These are phyloP conservation scores for Drosophila chauvacae DNA, from an alignment of 1,140 invertebrate species.

Conservation along the genomic window DNA sequence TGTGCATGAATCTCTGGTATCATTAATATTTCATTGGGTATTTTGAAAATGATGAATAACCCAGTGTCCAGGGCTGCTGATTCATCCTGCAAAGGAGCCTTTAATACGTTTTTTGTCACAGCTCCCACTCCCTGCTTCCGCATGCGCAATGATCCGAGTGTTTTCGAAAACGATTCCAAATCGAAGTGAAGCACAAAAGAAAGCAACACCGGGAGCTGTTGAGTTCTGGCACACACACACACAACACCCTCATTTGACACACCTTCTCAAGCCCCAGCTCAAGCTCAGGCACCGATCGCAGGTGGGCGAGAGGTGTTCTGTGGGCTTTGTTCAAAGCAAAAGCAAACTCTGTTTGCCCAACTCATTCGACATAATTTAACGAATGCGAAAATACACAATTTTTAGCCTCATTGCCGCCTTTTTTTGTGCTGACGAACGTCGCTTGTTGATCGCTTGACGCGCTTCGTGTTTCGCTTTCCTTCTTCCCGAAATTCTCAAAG, in stretches of 20 bases:
- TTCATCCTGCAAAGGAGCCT: conserved; percentile 21
- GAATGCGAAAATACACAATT: conserved; percentile 56
- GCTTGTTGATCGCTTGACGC: not conserved
- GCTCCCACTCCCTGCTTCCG: conserved; percentile 45
- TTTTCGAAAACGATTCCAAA: conserved; percentile 20
- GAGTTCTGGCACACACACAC: conserved; percentile 19
- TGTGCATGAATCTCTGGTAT: conserved; percentile 14
- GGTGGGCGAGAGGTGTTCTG: conserved; percentile 34
- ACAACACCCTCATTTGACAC: conserved; percentile 43
- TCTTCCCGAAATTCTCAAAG: conserved; percentile 13
- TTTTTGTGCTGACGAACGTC: conserved; percentile 26
- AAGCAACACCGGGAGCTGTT: conserved; percentile 55
- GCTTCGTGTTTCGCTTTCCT: conserved; percentile 18
- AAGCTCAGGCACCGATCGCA: not conserved
- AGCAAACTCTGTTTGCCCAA: conserved; percentile 61
- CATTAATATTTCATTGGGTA: conserved; percentile 22
- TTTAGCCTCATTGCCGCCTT: conserved; percentile 62
- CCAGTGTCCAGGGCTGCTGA: conserved; percentile 11
- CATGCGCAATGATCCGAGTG: conserved; percentile 34
- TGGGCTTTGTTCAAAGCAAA: conserved; percentile 30
- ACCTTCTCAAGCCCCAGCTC: conserved; percentile 19
- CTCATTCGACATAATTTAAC: conserved; percentile 73
- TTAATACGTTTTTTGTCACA: conserved; percentile 22
- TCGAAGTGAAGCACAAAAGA: conserved; percentile 56
- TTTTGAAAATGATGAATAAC: conserved; percentile 44